Base-by-base conservation (phyloP, 2,113 vertebrate species). In the Misgurnus anguillicaudatus region DNA sequence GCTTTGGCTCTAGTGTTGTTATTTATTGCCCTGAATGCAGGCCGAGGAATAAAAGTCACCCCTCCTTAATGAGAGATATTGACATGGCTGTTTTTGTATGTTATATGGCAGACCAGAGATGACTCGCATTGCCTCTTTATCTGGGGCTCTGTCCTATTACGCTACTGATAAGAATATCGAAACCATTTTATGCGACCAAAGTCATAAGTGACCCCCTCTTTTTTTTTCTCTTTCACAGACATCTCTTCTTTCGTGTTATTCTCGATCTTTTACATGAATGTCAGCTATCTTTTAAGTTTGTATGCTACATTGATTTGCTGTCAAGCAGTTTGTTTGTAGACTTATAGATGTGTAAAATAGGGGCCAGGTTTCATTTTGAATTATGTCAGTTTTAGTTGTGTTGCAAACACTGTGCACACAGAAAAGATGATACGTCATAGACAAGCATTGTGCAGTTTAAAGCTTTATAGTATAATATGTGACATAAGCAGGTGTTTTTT, bases 201-300 rank as follows among this genome's bases (percentile, higher is more conserved):
- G 36, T 36, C 65, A 76, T 41, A 63, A 47, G 75, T 21, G 19
- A 41, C 9, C 3, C 24, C 39, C 53, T 75, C 77, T 87, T 82
- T 86, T 82, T 79, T 51, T 79, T 65, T 61, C 57, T 62, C 69
- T 76, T n/a, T 74, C 53, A 57, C 45, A 11, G 47, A 81, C 16
- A 4, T 63, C 75, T 24, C 24, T 36, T 77, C 58, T 55, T 73
- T 36, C 72, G 24, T 19, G 63, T 67, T 75, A 65, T 58, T 78
- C 17, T 79, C 82, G 85, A 84, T 86, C 83, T 83, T 72, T 39
- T 13, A 21, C 41, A 31, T 60, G 24, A 36, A 57, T 55, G 4
- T 55, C 14, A 53, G 47, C 47, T 48, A 48, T 2, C 13, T 48
- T 48, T 11, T 48, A 48, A 13, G 60, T 55, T 45, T 61, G 16